Base-by-base conservation (phyloP, 2,113 vertebrate genomes). In the Limanda limanda region DNA sequence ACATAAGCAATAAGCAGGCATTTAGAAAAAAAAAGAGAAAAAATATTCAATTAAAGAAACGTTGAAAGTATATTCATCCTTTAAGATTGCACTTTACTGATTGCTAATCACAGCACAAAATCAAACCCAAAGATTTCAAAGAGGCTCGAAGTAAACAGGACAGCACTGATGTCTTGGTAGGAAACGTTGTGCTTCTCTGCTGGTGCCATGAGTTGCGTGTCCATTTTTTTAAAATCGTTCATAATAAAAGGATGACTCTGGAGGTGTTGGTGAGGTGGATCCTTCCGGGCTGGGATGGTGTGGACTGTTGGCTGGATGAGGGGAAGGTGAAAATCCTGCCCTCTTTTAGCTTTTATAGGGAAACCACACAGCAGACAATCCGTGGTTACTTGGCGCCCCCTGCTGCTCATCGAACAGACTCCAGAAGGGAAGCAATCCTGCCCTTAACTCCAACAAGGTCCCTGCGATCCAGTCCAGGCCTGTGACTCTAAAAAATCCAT, bases 61-160 rank as follows among this genome's bases (percentile, higher is more conserved):
- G 84, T 78, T 82, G 76, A 91, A 92, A 91, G 85, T 80, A 88
- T 83, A 90, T 90, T 90, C 86, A 92, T 81, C 81, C 78, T 87
- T 89, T 86, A 89, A 93, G 90, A 94, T 94, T 94, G 91, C 93
- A 95, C 92, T 93, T 94, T 90, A 94, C 93, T 92, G 94, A 94
- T 95, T 93, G 91, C 93, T 92, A 91, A 94, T 95, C 93, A 95
- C 94, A 93, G 92, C 93, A 93, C 88, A 86, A 88, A 94, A 93
- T 90, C 89, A 88, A 31, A 93, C 90, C 90, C 84, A 88, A 88
- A 86, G 35, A 80, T 15, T 90, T 54, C 45, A 90, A 31, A 83
- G 77, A 90, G 86, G 88, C 86, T 92, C 79, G 75, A 86, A 66
- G 79, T 85, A n/a, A 8, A 81, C 89, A 86, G 70, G 80, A 54